phyloP scores from a whole-genome alignment of 2,113 vertebrate genomes.

The Oncorhynchus kisutch region DNA sequence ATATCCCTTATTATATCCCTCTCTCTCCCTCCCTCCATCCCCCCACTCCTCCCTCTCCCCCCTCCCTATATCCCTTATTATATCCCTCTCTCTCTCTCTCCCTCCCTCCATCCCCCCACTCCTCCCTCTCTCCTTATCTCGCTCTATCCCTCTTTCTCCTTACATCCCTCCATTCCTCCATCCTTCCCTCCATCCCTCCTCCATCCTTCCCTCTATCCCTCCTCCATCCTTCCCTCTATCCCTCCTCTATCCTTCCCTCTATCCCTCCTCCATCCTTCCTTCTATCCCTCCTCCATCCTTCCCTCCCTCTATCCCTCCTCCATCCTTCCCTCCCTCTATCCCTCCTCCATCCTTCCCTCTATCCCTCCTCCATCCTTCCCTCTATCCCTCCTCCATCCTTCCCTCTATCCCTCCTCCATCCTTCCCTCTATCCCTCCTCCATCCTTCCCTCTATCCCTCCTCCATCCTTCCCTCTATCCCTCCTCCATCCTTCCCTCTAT shows the following conservation, averaged over 20 bases:
- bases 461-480: neutral
- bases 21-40: too few relatives aligned
- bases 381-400: neutral
- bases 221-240: neutral
- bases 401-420: too few relatives aligned
- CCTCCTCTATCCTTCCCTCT: neutral
- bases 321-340: too few relatives aligned
- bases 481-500: neutral
- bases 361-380: neutral
- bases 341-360: slow-evolving; percentile 1
- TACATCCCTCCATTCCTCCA: too few relatives aligned
- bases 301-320: neutral
- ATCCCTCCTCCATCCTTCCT: too few relatives aligned
- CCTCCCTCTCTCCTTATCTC: neutral
- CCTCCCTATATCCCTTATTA: too few relatives aligned
- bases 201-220: neutral
- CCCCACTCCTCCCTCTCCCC: too few relatives aligned
- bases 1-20: too few relatives aligned
- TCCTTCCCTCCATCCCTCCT: too few relatives aligned
- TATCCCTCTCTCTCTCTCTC: neutral
- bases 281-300: too few relatives aligned
- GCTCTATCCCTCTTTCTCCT: too few relatives aligned
- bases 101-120: neutral
- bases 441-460: neutral
- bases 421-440: too few relatives aligned